Conservation (phyloP, 2,113 vertebrate genomes). For the Hoplias malabaricus region DNA sequence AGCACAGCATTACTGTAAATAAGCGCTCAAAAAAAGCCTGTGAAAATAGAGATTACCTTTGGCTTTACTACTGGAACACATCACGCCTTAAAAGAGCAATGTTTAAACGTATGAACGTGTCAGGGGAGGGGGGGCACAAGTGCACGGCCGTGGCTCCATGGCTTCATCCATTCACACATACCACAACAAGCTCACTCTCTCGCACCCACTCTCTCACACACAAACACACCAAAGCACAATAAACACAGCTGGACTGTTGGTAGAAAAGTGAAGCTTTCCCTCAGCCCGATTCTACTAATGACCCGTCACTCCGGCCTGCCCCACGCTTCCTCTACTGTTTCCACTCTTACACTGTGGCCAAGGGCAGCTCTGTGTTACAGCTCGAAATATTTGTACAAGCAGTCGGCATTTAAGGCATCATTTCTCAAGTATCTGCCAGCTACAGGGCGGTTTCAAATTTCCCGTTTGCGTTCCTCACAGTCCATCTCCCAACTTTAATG, state of each 20-base stretch:
- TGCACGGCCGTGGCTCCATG: slow-evolving; percentile 16
- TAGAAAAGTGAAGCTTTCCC: slow-evolving; percentile 10
- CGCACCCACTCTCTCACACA: slow-evolving; percentile 13
- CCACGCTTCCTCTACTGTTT: slow-evolving; percentile 5
- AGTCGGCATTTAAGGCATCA: not conserved
- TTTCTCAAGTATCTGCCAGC: not conserved
- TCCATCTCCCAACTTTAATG: too few species aligned
- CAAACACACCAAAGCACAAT: slow-evolving; percentile 9
- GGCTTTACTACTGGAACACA: slow-evolving; percentile 12
- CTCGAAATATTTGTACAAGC: not conserved
- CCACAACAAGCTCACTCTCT: not conserved
- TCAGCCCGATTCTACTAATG: slow-evolving; percentile 10
- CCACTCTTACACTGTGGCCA: not conserved
- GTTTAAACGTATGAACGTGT: not conserved
- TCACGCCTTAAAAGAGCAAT: slow-evolving; percentile 7
- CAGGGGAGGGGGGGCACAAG: not conserved
- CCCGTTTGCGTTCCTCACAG: not conserved
- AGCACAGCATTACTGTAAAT: not conserved
- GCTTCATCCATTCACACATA: slow-evolving; percentile 12
- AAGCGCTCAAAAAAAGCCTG: not conserved
- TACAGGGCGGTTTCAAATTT: not conserved
- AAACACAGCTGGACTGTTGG: slow-evolving; percentile 32
- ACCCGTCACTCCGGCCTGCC: not conserved
- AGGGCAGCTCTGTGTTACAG: not conserved
- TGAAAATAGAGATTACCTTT: slow-evolving; percentile 4